Conservation (phyloP, 2,888 invertebrate genomes). For the Scaptomyza polygonia region DNA sequence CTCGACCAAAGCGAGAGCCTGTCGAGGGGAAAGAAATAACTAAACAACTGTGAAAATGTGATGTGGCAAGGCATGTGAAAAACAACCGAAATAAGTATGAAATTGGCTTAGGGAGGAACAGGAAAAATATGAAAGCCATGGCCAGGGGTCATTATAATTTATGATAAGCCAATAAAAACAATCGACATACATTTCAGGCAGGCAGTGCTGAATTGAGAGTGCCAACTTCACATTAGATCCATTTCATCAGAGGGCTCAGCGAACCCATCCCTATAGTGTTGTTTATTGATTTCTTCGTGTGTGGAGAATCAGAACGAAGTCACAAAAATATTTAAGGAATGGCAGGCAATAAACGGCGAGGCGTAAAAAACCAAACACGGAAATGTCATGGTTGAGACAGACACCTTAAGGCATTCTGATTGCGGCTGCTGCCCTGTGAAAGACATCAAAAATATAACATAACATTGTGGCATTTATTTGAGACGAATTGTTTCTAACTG, state of each 20-base stretch:
- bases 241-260: slow-evolving; percentile 36
- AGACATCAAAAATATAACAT: slow-evolving; percentile 16
- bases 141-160: slow-evolving; percentile 66
- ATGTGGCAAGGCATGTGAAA: slow-evolving; percentile 20
- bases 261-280: slow-evolving; percentile 32
- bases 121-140: slow-evolving; percentile 57
- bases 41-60: slow-evolving; percentile 38
- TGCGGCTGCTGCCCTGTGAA: slow-evolving; percentile 45
- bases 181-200: slow-evolving; percentile 71
- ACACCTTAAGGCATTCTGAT: slow-evolving; percentile 31
- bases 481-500: slow-evolving; percentile 24
- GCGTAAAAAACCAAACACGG: slow-evolving; percentile 45
- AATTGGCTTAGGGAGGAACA: not conserved
- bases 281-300: slow-evolving; percentile 46
- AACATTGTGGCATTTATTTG: slow-evolving; percentile 26
- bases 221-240: slow-evolving; percentile 29
- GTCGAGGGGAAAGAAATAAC: slow-evolving; percentile 11
- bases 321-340: too few relatives aligned
- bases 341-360: slow-evolving; percentile 62
- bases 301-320: too few relatives aligned
- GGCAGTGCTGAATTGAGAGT: slow-evolving; percentile 35
- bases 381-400: slow-evolving; percentile 62
- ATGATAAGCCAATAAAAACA: slow-evolving; percentile 74
- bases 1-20: not conserved
- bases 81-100: slow-evolving; percentile 9